Evolutionary conservation across 1,140 invertebrate species (phyloP).

Genomic region (Megalonaias nervosa): DNA sequence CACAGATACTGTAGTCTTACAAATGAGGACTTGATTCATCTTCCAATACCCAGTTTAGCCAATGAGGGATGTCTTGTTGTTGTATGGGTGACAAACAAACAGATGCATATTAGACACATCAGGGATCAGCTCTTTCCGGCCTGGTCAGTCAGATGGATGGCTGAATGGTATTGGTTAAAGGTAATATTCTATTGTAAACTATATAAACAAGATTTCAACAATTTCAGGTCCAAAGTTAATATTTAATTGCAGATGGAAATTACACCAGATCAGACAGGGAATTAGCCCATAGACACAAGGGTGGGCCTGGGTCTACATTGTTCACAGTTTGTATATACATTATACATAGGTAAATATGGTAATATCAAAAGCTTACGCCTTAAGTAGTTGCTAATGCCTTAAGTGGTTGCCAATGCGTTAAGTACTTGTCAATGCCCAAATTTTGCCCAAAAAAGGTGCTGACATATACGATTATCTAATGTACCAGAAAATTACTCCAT

Average conservation of each 20-base stretch:
- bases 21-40: slow-evolving; percentile 79
- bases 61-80: slow-evolving; percentile 42
- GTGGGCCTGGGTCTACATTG: no score
- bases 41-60: slow-evolving; percentile 66
- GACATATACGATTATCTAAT: no score
- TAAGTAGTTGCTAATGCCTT: no score
- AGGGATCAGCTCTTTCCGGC: slow-evolving; percentile 81
- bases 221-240: not conserved
- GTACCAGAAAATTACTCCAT: no score
- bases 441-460: no score
- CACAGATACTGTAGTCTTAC: slow-evolving; percentile 81
- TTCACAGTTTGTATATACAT: no score
- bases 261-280: no score
- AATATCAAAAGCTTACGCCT: no score
- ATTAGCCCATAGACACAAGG: no score
- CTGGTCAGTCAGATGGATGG: slow-evolving; percentile 82
- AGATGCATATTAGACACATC: slow-evolving; percentile 80
- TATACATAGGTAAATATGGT: no score
- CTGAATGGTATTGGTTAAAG: slow-evolving; percentile 92
- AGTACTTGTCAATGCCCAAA: no score
- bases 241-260: not conserved
- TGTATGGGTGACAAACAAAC: slow-evolving; percentile 61
- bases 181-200: slow-evolving; percentile 69
- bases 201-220: not conserved
- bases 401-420: no score